Conservation (phyloP, 2,797 vertebrate genomes). For the Serranus cabrilla region DNA sequence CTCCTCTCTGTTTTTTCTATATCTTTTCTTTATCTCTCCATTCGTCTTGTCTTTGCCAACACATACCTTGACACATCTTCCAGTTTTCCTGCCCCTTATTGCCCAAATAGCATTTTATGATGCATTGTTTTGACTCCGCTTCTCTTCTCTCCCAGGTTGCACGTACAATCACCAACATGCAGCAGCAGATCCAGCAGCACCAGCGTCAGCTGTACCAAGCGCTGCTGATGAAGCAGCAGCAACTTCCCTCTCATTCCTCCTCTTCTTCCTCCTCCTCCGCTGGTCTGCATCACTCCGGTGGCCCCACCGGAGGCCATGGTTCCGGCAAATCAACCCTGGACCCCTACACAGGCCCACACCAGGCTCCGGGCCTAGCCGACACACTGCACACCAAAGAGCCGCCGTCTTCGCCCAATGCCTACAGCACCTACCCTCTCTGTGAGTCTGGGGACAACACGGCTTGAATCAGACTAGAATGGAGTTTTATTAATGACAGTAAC, state of each 20-base stretch:
- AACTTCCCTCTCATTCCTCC: conserved; percentile 83
- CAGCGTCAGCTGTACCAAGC: conserved; percentile 99
- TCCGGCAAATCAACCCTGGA: conserved; percentile 95
- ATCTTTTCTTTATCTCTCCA: neutral
- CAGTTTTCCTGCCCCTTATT: neutral
- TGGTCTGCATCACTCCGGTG: conserved; percentile 89
- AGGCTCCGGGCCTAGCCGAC: conserved; percentile 92
- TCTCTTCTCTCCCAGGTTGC: conserved; percentile 88
- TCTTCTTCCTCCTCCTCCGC: conserved; percentile 86
- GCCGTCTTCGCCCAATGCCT: conserved; percentile 94
- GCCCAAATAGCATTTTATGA: neutral
- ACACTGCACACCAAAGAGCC: conserved; percentile 99
- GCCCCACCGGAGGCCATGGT: conserved; percentile 83
- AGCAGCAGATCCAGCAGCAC: conserved; percentile 99
- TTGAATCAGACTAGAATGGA: neutral
- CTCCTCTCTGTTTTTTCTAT: neutral
- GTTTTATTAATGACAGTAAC: neutral
- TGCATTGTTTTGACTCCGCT: neutral
- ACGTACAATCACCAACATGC: conserved; percentile 99
- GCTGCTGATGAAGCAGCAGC: conserved; percentile 98
- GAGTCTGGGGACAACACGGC: conserved; percentile 65
- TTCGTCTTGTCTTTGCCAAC: neutral
- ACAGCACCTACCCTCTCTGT: conserved; percentile 95
- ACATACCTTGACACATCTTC: neutral
- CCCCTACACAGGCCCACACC: conserved; percentile 92